phyloP scores from a whole-genome alignment of 2,797 vertebrate genomes.

The Austrolebias charrua region DNA sequence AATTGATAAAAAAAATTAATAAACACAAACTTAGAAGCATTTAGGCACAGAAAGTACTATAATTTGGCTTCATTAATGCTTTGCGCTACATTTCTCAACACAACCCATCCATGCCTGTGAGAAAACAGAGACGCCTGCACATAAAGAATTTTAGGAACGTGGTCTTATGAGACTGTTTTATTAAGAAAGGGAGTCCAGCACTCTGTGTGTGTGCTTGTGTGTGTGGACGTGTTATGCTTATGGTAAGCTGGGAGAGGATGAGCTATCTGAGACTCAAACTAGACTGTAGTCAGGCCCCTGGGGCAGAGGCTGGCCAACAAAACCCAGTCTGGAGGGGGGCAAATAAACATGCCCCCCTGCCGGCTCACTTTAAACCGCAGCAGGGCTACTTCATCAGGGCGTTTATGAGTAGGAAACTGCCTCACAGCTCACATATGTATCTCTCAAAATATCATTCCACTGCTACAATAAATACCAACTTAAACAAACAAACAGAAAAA shows the following conservation, averaged over 20 bases:
- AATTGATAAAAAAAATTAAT: not conserved
- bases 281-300: conserved; percentile 50
- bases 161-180: conserved; percentile 63
- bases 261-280: conserved; percentile 35
- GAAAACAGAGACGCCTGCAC: conserved; percentile 37
- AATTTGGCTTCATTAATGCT: conserved; percentile 30
- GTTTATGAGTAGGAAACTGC: conserved; percentile 58
- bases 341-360: conserved; percentile 58
- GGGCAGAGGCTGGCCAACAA: conserved; percentile 53
- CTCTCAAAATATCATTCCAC: conserved; percentile 10
- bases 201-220: conserved; percentile 17
- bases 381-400: conserved; percentile 40
- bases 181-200: conserved; percentile 54
- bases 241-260: conserved; percentile 37
- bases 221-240: conserved; percentile 47
- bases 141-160: conserved; percentile 73
- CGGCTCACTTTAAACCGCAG: conserved; percentile 63
- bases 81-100: conserved; percentile 38
- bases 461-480: conserved; percentile 20
- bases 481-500: conserved; percentile 23
- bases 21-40: conserved; percentile 16
- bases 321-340: conserved; percentile 53
- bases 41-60: conserved; percentile 15
- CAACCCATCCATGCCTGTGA: conserved; percentile 46
- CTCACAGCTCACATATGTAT: conserved; percentile 32